Conservation (phyloP, 1,140 invertebrate genomes). For the Dufourea novaeangliae region DNA sequence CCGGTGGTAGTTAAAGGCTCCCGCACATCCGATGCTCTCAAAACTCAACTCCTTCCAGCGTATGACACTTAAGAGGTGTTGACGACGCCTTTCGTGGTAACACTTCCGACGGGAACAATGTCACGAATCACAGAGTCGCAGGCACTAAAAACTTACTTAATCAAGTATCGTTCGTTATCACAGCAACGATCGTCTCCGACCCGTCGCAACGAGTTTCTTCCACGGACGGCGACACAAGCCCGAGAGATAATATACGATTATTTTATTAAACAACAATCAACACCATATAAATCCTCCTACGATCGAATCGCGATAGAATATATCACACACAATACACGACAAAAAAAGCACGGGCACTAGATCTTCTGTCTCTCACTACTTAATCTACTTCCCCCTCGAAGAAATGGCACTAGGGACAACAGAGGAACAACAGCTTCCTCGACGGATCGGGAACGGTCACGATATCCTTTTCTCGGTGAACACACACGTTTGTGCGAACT, state of each 20-base stretch:
- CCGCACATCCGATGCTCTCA: slow-evolving; percentile 61
- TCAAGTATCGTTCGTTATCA: slow-evolving; percentile 59
- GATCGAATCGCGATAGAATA: slow-evolving; percentile 26
- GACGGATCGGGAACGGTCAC: neutral
- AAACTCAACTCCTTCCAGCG: slow-evolving; percentile 62
- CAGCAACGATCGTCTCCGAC: slow-evolving; percentile 52
- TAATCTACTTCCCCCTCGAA: neutral
- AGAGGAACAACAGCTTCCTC: slow-evolving; percentile 5
- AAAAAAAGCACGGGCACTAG: slow-evolving; percentile 12
- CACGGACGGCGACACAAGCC: slow-evolving; percentile 25
- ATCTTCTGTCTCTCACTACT: slow-evolving; percentile 30
- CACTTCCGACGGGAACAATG: slow-evolving; percentile 43
- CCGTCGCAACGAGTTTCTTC: slow-evolving; percentile 44
- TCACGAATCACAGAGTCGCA: slow-evolving; percentile 60
- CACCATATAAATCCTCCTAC: slow-evolving; percentile 22
- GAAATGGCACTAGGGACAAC: slow-evolving; percentile 32
- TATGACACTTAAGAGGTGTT: slow-evolving; percentile 45
- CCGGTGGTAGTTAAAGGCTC: slow-evolving; percentile 59
- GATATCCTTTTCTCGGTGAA: slow-evolving; percentile 30
- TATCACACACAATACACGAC: slow-evolving; percentile 50
- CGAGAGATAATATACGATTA: slow-evolving; percentile 14
- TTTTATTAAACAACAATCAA: slow-evolving; percentile 48
- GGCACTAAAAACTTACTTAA: slow-evolving; percentile 59
- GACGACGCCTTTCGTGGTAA: slow-evolving; percentile 1
- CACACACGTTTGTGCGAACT: slow-evolving; percentile 2